Evolutionary conservation across 2,888 invertebrate genomes (phyloP).

Genomic region (Mesorhabditis belari): DNA sequence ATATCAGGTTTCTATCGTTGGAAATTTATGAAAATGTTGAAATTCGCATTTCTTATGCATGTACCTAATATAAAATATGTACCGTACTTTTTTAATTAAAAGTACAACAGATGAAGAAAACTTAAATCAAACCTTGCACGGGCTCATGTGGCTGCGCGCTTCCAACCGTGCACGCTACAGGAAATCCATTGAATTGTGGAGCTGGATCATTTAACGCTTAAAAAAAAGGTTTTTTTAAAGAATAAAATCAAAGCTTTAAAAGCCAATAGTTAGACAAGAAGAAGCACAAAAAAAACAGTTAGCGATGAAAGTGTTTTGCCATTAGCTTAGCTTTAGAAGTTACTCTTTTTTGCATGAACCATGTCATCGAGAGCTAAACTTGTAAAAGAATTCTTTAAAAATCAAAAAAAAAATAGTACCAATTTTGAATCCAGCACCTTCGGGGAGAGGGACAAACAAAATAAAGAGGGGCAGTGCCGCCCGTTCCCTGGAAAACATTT

Average conservation of each 20-base stretch:
- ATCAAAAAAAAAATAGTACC: too few relatives aligned
- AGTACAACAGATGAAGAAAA: too few relatives aligned
- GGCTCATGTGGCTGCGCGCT: constrained; percentile 32
- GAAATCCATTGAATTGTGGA: constrained; percentile 28
- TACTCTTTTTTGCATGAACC: not conserved
- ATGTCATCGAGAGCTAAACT: not conserved
- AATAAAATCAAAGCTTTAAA: not conserved
- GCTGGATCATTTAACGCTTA: constrained; percentile 30
- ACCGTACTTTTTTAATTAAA: too few relatives aligned
- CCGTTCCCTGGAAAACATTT: constrained; percentile 28
- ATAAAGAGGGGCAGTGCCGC: constrained; percentile 28
- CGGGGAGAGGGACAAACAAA: constrained; percentile 38
- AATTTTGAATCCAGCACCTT: constrained; percentile 39
- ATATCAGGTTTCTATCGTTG: too few relatives aligned
- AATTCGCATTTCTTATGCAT: too few relatives aligned
- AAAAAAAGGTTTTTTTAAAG: not conserved
- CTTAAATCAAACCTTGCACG: constrained; percentile 25
- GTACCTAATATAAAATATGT: too few relatives aligned
- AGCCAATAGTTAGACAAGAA: too few relatives aligned
- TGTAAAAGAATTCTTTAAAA: too few relatives aligned
- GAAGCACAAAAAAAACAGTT: not conserved
- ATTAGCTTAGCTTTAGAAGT: not conserved
- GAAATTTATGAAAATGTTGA: too few relatives aligned
- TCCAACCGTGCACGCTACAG: constrained; percentile 36
- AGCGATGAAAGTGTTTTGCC: too few relatives aligned